Percentiles rank a stretch among this genome's conserved stretches.
Evolutionary conservation across 2,797 vertebrate species (phyloP).

Genomic region (Acanthopagrus latus): DNA sequence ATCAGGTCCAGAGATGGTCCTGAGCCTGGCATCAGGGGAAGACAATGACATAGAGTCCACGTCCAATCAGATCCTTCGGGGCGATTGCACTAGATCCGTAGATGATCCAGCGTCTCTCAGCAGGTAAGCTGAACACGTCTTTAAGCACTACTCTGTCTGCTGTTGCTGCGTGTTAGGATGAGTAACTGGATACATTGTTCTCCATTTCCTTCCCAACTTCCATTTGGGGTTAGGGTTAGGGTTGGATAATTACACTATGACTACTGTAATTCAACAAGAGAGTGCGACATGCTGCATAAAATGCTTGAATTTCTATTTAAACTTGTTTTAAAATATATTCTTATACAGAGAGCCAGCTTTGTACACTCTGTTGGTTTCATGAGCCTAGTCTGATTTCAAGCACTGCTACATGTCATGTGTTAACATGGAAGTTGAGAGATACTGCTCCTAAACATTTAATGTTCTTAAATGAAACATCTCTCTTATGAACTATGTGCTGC

Average conservation of each 20-base stretch:
- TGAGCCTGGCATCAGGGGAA: no score
- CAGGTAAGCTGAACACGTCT: no score
- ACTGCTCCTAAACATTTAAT: not conserved
- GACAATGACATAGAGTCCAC: no score
- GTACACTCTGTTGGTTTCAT: not conserved
- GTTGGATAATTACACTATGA: no score
- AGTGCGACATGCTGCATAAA: not conserved
- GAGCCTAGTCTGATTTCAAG: not conserved
- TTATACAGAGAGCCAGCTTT: not conserved
- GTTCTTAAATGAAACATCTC: constrained; percentile 1
- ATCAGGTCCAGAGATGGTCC: no score
- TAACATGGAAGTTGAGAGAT: not conserved
- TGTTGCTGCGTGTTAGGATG: not conserved
- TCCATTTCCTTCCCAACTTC: not conserved
- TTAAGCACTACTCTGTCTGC: not conserved
- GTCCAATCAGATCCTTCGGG: no score
- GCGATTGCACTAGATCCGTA: no score
- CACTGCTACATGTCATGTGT: not conserved
- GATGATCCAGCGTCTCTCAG: no score
- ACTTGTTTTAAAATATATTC: not conserved
- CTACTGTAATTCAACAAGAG: no score
- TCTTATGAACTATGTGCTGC: not conserved
- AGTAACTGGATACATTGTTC: no score
- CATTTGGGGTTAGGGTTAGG: no score
- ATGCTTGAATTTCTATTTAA: not conserved